Evolutionary conservation across 2,113 vertebrate genomes (phyloP).

Genomic region (Pionites leucogaster): DNA sequence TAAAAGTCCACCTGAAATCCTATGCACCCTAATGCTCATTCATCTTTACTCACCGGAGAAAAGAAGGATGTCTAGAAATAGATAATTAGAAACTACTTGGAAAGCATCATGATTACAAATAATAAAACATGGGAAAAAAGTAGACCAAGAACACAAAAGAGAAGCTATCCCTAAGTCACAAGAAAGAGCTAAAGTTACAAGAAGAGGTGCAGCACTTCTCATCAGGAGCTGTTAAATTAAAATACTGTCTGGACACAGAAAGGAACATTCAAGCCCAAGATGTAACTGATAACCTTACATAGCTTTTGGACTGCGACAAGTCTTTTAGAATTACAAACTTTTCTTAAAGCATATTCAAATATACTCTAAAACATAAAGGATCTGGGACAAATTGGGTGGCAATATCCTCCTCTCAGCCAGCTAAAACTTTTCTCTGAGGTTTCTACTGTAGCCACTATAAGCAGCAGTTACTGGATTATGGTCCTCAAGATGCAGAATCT

Average conservation of each 20-base stretch:
- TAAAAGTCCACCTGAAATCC: background rate
- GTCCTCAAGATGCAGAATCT: background rate
- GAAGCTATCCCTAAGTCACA: background rate
- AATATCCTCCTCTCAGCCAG: background rate
- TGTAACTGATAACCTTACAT: background rate
- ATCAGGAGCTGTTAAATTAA: background rate
- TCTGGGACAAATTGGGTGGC: background rate
- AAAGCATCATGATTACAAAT: background rate
- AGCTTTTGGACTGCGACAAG: background rate
- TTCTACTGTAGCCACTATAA: background rate
- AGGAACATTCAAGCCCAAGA: background rate
- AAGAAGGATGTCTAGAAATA: background rate
- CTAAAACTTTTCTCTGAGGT: background rate
- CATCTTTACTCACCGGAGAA: background rate
- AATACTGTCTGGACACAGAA: background rate
- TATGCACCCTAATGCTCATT: background rate
- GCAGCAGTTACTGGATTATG: background rate
- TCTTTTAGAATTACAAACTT: background rate
- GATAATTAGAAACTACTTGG: background rate
- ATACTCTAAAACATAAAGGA: background rate
- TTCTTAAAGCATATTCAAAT: background rate
- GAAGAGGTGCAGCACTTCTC: background rate
- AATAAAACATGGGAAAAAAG: background rate
- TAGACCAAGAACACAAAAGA: background rate
- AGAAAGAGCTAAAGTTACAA: background rate